Evolutionary conservation across 2,888 invertebrate genomes (phyloP).

Genomic region (Stenolophus ochropezus): DNA sequence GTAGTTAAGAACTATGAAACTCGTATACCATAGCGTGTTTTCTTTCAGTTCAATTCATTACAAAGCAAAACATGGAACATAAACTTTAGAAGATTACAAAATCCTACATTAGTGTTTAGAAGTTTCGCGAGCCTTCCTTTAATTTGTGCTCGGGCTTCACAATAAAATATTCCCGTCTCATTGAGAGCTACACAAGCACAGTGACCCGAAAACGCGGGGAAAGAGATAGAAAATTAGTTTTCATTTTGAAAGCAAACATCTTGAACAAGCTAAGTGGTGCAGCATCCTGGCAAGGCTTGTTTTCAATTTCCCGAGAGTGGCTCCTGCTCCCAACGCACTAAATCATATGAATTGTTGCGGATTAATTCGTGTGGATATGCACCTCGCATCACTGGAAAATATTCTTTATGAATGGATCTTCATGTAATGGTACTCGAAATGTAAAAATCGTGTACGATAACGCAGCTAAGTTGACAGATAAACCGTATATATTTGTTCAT

Average conservation of each 20-base stretch:
- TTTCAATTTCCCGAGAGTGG: conserved; percentile 46
- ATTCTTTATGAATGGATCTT: too few species aligned
- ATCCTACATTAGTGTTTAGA: not conserved
- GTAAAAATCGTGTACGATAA: too few species aligned
- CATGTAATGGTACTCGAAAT: too few species aligned
- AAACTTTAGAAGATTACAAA: not conserved
- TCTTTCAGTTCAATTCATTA: not conserved
- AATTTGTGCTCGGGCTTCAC: not conserved
- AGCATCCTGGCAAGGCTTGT: conserved; percentile 30
- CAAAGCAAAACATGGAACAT: not conserved
- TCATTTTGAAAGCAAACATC: conserved; percentile 54
- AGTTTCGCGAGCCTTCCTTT: not conserved
- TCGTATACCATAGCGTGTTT: not conserved
- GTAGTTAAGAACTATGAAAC: too few species aligned
- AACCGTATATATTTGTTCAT: too few species aligned
- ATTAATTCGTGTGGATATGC: conserved; percentile 33
- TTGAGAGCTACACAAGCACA: conserved; percentile 40
- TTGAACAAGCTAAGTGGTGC: conserved; percentile 50
- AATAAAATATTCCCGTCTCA: conserved; percentile 44
- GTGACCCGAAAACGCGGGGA: conserved; percentile 26
- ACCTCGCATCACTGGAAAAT: too few species aligned
- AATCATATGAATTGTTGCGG: conserved; percentile 42
- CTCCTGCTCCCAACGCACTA: not conserved
- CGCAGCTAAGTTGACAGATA: too few species aligned
- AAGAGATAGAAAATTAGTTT: conserved; percentile 54